Conservation (phyloP, 2,888 invertebrate genomes). For the Tineola bisselliella region DNA sequence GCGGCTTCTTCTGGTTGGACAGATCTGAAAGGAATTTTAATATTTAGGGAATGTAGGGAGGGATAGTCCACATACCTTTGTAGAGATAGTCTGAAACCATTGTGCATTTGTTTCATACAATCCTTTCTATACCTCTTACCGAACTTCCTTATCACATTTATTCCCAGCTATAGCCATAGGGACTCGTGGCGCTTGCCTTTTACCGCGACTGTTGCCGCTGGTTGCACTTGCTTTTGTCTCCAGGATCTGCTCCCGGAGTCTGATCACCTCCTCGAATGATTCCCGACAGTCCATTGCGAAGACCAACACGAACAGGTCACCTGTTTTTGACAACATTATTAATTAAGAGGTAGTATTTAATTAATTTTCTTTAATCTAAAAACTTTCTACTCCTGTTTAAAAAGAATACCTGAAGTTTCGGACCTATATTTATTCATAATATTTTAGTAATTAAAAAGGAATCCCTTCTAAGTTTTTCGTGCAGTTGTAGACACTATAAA, state of each 20-base stretch:
- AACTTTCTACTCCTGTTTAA: too few species aligned
- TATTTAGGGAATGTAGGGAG: too few species aligned
- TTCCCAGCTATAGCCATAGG: conserved; percentile 91
- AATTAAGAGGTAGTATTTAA: neutral
- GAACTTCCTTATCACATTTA: conserved; percentile 84
- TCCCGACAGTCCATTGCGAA: conserved; percentile 87
- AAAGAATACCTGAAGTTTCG: too few species aligned
- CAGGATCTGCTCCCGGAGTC: conserved; percentile 82
- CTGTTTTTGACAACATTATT: conserved; percentile 44
- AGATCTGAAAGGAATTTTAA: conserved; percentile 63
- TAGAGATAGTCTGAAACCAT: too few species aligned
- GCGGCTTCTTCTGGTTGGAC: conserved; percentile 81
- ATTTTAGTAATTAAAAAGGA: too few species aligned
- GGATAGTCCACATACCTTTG: too few species aligned
- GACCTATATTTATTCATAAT: too few species aligned
- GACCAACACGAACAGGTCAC: conserved; percentile 81
- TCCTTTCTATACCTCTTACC: too few species aligned
- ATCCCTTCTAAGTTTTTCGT: too few species aligned
- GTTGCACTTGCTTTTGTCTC: conserved; percentile 83
- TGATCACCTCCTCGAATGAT: conserved; percentile 84
- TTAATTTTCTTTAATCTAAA: too few species aligned
- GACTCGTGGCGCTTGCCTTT: conserved; percentile 74
- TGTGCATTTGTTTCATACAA: too few species aligned
- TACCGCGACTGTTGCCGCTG: conserved; percentile 67
- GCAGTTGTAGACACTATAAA: too few species aligned